Percentiles rank a stretch among this genome's conserved stretches.
These are phyloP conservation scores for Brachionichthys hirsutus DNA, from an alignment of 2,113 vertebrate genomes.

Conservation along the genomic window DNA sequence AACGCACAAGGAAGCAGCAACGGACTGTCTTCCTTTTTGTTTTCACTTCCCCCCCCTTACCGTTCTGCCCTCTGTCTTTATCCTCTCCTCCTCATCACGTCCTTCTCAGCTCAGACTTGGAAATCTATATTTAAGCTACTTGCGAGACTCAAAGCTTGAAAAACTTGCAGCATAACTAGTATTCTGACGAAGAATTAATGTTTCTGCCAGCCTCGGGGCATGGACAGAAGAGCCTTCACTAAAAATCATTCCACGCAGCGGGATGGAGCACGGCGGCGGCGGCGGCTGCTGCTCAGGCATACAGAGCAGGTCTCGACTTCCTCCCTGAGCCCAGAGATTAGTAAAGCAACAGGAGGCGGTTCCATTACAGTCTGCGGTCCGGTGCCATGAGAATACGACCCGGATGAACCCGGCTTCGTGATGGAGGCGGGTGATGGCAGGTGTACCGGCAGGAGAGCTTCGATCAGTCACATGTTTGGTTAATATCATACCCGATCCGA, in stretches of 20 bases:
- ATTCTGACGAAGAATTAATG: constrained; percentile 49
- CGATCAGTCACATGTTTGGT: background rate
- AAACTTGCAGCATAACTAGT: constrained; percentile 30
- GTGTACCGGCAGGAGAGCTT: too few relatives aligned
- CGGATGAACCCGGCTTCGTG: background rate
- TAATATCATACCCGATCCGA: too few relatives aligned
- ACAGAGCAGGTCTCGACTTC: constrained; percentile 1
- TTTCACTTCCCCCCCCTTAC: too few relatives aligned
- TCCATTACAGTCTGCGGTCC: background rate
- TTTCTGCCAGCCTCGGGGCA: constrained; percentile 37
- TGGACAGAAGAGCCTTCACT: constrained; percentile 33
- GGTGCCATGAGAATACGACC: background rate
- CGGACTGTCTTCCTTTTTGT: background rate
- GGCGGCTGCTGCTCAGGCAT: constrained; percentile 1
- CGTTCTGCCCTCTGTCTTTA: too few relatives aligned
- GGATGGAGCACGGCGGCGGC: constrained; percentile 12
- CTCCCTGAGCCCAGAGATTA: constrained; percentile 1
- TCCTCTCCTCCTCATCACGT: constrained; percentile 1
- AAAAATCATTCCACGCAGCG: constrained; percentile 41
- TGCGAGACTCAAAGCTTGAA: constrained; percentile 24
- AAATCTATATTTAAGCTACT: constrained; percentile 32
- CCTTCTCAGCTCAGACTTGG: constrained; percentile 8
- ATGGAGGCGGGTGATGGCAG: too few relatives aligned
- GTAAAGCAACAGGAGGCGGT: background rate
- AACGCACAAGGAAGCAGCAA: background rate